Base-by-base conservation (phyloP, 2,888 invertebrate genomes). In the Eremobia ochroleuca region DNA sequence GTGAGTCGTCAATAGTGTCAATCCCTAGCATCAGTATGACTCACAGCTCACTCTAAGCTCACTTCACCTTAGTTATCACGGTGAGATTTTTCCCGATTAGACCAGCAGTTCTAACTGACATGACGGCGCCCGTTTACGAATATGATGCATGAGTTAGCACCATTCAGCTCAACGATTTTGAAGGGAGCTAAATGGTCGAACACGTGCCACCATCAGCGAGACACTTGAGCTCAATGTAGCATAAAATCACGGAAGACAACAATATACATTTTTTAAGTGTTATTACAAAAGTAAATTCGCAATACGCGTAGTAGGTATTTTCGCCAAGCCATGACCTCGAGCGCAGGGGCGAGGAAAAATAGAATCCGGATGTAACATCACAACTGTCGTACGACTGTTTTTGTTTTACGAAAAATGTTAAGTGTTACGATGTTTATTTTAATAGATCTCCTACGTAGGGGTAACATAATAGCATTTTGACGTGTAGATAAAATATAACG, bases 271-370 rank as follows among this genome's bases (percentile, higher is more conserved):
- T 55, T 77, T 37, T 43, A 46, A 55, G 15, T 46, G 46, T n/a
- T 28, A 55, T 55, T 66, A 64, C 43, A 34, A 73, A 77, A 72
- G 58, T 59, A 28, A 61, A 64, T 74, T 72, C 31, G 9, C 64
- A 18, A 71, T 46, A 40, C 25, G 69, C 61, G 37, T 52, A 69
- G 64, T n/a, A n/a, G n/a, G n/a, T 49, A 72, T 82, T 75, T 75
- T 73, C 8, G 76, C 72, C 34, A 76, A 65, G 25, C 64, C 72
- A 31, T 85, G 77, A 82, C 82, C 82, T 82, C 58, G 82, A 18
- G 34, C 18, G 31, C 77, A 72, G 43, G 82, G 81, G 76, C 86
- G 76, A 21, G 28, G 55, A 8, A 71, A 85, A 85, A 85, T 85
- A 85, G 59, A 72, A 31, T 82, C 59, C 82, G 82, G 76, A 76